These are phyloP conservation scores for Pristionchus fissidentatus DNA, from an alignment of 2,888 invertebrate genomes.

Conservation along the genomic window DNA sequence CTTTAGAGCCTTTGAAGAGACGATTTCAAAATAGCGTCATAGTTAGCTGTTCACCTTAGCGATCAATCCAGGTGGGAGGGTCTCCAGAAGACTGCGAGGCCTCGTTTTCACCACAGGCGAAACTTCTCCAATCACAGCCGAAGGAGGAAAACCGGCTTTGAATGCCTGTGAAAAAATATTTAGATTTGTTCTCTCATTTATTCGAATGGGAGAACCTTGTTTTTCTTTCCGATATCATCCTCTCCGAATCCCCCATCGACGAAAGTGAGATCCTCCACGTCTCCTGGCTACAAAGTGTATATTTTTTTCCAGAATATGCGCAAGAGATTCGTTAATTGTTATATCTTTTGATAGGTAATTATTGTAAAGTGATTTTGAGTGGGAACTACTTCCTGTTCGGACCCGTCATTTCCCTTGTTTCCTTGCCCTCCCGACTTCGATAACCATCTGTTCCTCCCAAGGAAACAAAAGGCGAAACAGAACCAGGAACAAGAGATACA, in stretches of 20 bases:
- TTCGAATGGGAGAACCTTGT: background rate
- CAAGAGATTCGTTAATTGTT: too few relatives aligned
- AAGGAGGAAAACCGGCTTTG: background rate
- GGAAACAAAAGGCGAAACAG: too few relatives aligned
- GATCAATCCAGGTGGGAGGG: background rate
- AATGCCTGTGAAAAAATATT: background rate
- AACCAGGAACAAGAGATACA: too few relatives aligned
- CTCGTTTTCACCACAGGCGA: background rate
- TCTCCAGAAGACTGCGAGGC: constrained; percentile 11
- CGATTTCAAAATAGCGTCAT: background rate
- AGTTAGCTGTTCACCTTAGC: background rate
- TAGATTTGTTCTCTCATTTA: background rate
- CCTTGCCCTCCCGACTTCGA: too few relatives aligned
- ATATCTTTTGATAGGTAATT: too few relatives aligned
- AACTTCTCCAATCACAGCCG: background rate
- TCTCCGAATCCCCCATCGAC: constrained; percentile 7
- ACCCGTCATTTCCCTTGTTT: too few relatives aligned
- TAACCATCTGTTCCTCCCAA: too few relatives aligned
- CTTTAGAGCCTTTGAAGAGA: background rate
- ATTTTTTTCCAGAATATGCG: too few relatives aligned
- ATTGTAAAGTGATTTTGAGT: too few relatives aligned
- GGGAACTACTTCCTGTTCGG: too few relatives aligned
- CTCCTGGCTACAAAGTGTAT: constrained; percentile 32
- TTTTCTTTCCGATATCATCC: background rate
- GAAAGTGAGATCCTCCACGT: constrained; percentile 34